Evolutionary conservation across 2,888 invertebrate genomes (phyloP), one percentile per base, ranked within the genome.

Genomic region (Drosophila maculinotata): DNA sequence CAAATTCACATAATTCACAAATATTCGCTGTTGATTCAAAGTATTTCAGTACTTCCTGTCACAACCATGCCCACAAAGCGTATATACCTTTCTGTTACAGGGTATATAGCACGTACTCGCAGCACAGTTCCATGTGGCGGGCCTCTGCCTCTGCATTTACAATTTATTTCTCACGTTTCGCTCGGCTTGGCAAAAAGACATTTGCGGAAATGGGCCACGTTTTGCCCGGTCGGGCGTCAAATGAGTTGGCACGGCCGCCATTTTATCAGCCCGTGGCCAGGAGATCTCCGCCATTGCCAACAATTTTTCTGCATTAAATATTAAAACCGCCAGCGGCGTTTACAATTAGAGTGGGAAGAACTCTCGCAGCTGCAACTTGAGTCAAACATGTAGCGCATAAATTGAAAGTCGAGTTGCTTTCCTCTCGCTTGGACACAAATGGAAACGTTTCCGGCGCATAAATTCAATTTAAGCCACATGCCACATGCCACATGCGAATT

Each of bases 141-240:
- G 52, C 38, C 64, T 38, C 52, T 9, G 36, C 12, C 36, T 48
- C 51, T 65, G 64, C 77, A 68, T 79, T 72, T 65, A 68, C 79
- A 82, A 82, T 74, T 67, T 77, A 75, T 82, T 75, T 72, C 62
- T 58, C 71, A 82, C 71, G 65, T 59, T 69, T 66, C 65, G 65
- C 47, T 74, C 56, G 59, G 69, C 66, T 47, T 52, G 56, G 64
- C 64, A 54, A 69, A 73, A 69, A 58, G 69, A 70, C 74, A 74
- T 74, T 75, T 74, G 59, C 70, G 75, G 74, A 74, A 74, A 74
- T 70, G 70, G 69, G 63, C 53, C 53, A 70, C 63, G 73, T 70
- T 73, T 70, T 54, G 82, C 73, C 51, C 58, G 69, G 59, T 63
- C 66, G 62, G 70, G 69, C 82, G 62, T 69, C 76, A 70, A 79